Evolutionary conservation across 1,140 invertebrate species (phyloP).

Genomic region (Halictus rubicundus): DNA sequence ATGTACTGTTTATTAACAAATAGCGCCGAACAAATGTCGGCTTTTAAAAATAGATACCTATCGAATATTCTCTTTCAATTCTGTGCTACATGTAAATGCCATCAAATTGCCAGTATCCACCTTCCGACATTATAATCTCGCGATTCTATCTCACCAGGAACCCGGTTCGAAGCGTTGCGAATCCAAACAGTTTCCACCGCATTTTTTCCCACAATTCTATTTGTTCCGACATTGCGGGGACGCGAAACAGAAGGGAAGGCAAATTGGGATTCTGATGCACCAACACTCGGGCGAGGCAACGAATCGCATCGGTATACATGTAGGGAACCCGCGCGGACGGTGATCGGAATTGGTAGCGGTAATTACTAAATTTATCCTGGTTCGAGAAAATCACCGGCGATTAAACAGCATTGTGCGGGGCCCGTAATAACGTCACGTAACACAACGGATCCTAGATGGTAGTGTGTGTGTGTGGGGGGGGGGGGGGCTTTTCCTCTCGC

Average conservation of each 20-base stretch:
- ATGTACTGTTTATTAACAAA: no score
- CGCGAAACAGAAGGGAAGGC: no score
- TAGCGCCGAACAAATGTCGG: no score
- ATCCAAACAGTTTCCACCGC: background rate
- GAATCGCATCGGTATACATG: background rate
- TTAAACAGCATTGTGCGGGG: constrained; percentile 15
- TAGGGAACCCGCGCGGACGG: background rate
- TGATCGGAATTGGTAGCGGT: background rate
- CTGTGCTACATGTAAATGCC: no score
- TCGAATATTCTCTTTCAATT: no score
- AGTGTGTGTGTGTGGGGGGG: no score
- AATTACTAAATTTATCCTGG: constrained; percentile 40
- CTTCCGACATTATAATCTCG: background rate
- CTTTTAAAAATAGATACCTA: no score
- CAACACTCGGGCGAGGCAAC: no score
- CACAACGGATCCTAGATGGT: no score
- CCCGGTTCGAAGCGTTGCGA: background rate
- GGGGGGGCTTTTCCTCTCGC: background rate
- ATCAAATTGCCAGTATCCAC: no score
- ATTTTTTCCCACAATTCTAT: constrained; percentile 10
- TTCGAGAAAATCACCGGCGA: constrained; percentile 13
- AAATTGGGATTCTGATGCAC: no score
- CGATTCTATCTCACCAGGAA: background rate
- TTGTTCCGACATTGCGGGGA: background rate
- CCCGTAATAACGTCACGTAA: constrained; percentile 42